phyloP scores from a whole-genome alignment of 2,113 vertebrate genomes.

The Rhea americana region DNA sequence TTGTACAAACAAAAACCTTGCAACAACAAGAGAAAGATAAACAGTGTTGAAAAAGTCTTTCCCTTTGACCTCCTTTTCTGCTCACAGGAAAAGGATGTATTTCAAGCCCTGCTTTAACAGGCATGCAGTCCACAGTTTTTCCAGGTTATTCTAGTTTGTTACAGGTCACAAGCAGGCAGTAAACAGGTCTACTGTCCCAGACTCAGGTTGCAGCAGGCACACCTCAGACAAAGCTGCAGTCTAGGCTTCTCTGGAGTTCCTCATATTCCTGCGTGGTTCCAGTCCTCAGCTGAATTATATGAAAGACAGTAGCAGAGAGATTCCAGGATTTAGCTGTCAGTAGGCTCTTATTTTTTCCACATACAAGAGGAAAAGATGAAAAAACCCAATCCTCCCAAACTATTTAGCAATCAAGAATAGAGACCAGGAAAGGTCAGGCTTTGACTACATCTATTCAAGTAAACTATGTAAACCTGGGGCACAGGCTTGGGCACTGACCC shows the following conservation, averaged over 20 bases:
- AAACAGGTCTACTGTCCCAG: neutral
- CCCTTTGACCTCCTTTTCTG: neutral
- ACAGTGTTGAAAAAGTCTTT: neutral
- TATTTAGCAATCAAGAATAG: neutral
- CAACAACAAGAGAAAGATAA: neutral
- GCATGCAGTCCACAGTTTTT: neutral
- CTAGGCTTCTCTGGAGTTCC: neutral
- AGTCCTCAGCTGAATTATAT: neutral
- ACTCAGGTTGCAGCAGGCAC: neutral
- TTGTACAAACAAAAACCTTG: slow-evolving; percentile 2
- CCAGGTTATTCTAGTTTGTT: neutral
- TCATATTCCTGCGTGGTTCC: neutral
- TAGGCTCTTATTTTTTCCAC: neutral
- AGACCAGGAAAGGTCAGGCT: neutral
- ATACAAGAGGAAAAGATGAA: neutral
- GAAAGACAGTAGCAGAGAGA: neutral
- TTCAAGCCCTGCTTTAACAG: neutral
- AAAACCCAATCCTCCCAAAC: neutral
- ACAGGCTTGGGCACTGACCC: neutral
- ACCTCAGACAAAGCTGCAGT: neutral
- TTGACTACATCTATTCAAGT: neutral
- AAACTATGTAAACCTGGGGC: neutral
- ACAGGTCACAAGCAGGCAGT: neutral
- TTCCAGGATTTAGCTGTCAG: neutral
- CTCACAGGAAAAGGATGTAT: neutral